phyloP scores from a whole-genome alignment of 2,888 invertebrate species.

The Helicoverpa assulta region DNA sequence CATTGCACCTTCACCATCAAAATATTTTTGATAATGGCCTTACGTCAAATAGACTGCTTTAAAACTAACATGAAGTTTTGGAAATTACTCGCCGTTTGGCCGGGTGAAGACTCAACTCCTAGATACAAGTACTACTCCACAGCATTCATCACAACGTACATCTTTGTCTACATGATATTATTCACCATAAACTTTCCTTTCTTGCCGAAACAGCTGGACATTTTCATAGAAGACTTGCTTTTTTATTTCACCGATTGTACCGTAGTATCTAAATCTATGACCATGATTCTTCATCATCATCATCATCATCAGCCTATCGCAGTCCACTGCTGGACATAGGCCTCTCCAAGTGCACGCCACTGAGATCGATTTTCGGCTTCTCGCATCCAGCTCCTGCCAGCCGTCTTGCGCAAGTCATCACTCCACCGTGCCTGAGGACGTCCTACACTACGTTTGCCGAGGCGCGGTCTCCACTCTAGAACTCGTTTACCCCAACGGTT shows the following conservation, averaged over 20 bases:
- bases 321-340: too few species aligned
- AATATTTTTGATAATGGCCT: constrained; percentile 39
- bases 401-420: too few species aligned
- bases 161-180: constrained; percentile 65
- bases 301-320: too few species aligned
- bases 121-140: constrained; percentile 68
- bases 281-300: constrained; percentile 68
- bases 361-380: too few species aligned
- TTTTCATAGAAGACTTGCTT: constrained; percentile 74
- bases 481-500: too few species aligned
- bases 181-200: constrained; percentile 73
- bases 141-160: constrained; percentile 61
- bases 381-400: too few species aligned
- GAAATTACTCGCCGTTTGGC: constrained; percentile 74
- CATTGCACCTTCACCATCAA: constrained; percentile 21
- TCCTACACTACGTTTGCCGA: too few species aligned
- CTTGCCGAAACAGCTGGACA: constrained; percentile 70
- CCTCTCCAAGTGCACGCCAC: too few species aligned
- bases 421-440: too few species aligned
- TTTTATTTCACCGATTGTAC: constrained; percentile 75
- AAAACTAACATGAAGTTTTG: constrained; percentile 71
- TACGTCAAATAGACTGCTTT: constrained; percentile 75
- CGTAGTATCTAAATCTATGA: constrained; percentile 72
- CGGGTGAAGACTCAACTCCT: constrained; percentile 42
- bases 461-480: too few species aligned